Percentiles rank a stretch among this genome's conserved stretches.
Conservation (phyloP, 2,113 vertebrate genomes). For the Petaurus breviceps region DNA sequence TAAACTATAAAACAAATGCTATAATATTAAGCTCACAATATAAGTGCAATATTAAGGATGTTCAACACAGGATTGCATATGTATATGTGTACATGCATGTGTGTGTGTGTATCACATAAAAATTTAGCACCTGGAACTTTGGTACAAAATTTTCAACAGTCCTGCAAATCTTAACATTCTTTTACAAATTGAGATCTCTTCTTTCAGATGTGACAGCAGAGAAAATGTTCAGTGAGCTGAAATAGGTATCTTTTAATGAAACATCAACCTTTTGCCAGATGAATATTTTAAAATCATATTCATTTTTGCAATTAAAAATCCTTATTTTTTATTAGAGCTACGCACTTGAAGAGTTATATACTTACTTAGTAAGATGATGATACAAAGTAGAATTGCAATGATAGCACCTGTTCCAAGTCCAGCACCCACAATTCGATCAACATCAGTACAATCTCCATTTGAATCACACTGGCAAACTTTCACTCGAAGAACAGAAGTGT, state of each 20-base stretch:
- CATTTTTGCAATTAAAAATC: background rate
- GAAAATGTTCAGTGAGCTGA: background rate
- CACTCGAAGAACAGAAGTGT: slow-evolving; percentile 93
- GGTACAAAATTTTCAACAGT: background rate
- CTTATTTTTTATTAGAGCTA: background rate
- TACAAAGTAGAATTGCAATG: slow-evolving; percentile 97
- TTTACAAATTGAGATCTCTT: background rate
- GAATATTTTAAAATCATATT: background rate
- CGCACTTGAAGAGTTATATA: slow-evolving; percentile 49
- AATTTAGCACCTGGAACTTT: background rate
- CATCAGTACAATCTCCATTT: slow-evolving; percentile 95
- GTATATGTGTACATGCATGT: no score
- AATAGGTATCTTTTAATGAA: background rate
- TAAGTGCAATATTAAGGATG: background rate
- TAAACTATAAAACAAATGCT: slow-evolving; percentile 56
- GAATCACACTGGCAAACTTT: slow-evolving; percentile 97
- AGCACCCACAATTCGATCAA: slow-evolving; percentile 93
- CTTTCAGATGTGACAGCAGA: background rate
- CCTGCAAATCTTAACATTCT: no score
- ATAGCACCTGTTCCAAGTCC: slow-evolving; percentile 96
- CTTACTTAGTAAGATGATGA: slow-evolving; percentile 98
- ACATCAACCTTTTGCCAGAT: background rate
- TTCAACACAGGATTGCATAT: background rate
- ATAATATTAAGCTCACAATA: slow-evolving; percentile 36
- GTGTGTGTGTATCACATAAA: no score